Conservation (phyloP, 30 jellyfish, hydroid and myxozoan species). For the Pseudorhiza aurosa region DNA sequence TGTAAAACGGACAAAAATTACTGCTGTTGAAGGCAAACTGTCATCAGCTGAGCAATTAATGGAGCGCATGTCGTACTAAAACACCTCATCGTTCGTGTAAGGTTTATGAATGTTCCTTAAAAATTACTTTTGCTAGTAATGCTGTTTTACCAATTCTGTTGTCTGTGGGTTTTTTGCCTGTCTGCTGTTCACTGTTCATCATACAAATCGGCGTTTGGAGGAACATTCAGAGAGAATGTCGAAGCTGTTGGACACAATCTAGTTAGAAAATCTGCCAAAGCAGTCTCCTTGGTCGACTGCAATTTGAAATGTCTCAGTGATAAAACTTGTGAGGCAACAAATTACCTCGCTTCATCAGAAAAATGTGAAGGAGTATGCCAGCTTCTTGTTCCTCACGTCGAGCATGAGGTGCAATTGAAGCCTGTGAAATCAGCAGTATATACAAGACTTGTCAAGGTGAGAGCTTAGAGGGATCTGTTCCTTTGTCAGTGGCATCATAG, state of each 20-base stretch:
- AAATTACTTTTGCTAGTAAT: too few species aligned
- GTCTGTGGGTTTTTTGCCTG: too few species aligned
- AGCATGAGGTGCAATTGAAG: background rate
- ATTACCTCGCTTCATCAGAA: background rate
- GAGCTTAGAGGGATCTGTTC: too few species aligned
- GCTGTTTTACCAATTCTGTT: too few species aligned
- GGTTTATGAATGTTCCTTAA: too few species aligned
- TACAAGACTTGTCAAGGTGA: conserved; percentile 1
- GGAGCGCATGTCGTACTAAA: too few species aligned
- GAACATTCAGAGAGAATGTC: background rate
- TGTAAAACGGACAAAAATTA: too few species aligned
- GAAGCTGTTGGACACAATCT: conserved; percentile 12
- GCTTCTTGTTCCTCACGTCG: background rate
- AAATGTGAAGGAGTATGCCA: background rate
- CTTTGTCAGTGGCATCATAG: too few species aligned
- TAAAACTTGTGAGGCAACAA: conserved; percentile 6
- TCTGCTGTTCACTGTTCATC: too few species aligned
- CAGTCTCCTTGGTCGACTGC: conserved; percentile 14
- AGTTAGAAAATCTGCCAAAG: background rate
- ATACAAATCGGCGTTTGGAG: conserved; percentile 27
- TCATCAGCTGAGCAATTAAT: too few species aligned
- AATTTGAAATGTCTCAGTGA: conserved; percentile 18
- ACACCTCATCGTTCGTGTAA: too few species aligned
- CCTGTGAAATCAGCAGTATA: background rate
- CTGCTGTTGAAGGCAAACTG: too few species aligned